Evolutionary conservation across 2,888 invertebrate genomes (phyloP).

Genomic region (Autographa gamma): DNA sequence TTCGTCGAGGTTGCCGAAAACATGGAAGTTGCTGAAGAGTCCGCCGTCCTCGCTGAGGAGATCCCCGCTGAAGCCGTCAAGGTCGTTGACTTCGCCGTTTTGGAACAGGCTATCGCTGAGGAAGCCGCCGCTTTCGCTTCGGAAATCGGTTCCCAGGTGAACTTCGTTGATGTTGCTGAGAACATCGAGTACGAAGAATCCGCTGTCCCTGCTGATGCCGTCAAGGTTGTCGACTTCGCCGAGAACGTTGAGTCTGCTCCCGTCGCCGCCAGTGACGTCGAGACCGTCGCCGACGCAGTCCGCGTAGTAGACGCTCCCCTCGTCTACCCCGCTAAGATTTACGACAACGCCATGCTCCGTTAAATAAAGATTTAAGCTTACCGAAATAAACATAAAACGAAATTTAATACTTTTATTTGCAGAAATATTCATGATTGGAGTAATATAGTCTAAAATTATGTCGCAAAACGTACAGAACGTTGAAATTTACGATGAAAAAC

Average conservation of each 20-base stretch:
- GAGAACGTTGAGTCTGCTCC: slow-evolving; percentile 30
- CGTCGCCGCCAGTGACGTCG: slow-evolving; percentile 10
- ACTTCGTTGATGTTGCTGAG: slow-evolving; percentile 32
- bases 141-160: slow-evolving; percentile 5
- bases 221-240: slow-evolving; percentile 28
- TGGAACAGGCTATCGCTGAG: neutral
- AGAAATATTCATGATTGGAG: neutral
- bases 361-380: slow-evolving; percentile 32
- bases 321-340: slow-evolving; percentile 49
- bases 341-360: slow-evolving; percentile 60
- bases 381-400: slow-evolving; percentile 11
- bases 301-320: slow-evolving; percentile 20
- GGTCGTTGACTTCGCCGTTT: neutral
- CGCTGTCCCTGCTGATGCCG: slow-evolving; percentile 16
- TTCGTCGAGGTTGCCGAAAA: slow-evolving; percentile 33
- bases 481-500: neutral
- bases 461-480: neutral
- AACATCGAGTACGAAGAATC: neutral
- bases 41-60: slow-evolving; percentile 12
- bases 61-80: neutral
- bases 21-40: neutral
- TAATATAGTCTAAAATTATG: no score
- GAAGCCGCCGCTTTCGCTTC: neutral
- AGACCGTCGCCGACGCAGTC: slow-evolving; percentile 8
- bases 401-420: neutral